phyloP scores from a whole-genome alignment of 2,113 vertebrate species.

The Propithecus coquereli region DNA sequence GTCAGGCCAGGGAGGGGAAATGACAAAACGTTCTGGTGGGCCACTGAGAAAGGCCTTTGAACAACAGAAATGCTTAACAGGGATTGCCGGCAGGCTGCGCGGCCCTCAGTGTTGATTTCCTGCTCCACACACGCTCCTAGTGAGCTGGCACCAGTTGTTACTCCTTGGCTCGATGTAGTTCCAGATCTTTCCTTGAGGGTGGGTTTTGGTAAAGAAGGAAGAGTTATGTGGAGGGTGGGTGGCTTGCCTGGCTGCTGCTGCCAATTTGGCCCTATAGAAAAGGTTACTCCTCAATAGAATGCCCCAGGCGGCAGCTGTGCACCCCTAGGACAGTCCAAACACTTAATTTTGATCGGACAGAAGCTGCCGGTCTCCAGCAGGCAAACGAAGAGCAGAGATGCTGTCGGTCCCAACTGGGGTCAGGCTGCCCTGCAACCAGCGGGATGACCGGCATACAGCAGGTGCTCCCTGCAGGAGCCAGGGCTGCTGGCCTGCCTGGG shows the following conservation, averaged over 20 bases:
- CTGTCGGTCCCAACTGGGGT: rapidly evolving
- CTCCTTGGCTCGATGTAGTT: background rate
- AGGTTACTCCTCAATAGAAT: background rate
- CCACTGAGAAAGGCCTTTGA: background rate
- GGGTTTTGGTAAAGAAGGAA: background rate
- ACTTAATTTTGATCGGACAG: background rate
- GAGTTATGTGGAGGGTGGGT: background rate
- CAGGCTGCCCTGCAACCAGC: background rate
- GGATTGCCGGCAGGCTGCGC: too few species aligned
- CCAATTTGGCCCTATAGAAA: background rate
- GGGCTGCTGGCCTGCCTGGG: background rate
- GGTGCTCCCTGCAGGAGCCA: background rate
- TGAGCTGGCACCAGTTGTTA: background rate
- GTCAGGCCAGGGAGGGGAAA: background rate
- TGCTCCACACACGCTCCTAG: background rate
- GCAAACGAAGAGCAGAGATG: background rate
- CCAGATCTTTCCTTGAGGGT: background rate
- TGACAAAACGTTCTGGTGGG: background rate
- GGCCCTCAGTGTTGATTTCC: background rate
- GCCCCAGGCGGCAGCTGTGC: too few species aligned
- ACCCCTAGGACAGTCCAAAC: background rate
- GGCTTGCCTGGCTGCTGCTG: background rate
- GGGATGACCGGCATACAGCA: background rate
- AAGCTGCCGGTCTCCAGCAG: background rate
- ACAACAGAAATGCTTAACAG: too few species aligned